Base-by-base conservation (phyloP, 2,797 vertebrate species). In the Gambusia yucatana region DNA sequence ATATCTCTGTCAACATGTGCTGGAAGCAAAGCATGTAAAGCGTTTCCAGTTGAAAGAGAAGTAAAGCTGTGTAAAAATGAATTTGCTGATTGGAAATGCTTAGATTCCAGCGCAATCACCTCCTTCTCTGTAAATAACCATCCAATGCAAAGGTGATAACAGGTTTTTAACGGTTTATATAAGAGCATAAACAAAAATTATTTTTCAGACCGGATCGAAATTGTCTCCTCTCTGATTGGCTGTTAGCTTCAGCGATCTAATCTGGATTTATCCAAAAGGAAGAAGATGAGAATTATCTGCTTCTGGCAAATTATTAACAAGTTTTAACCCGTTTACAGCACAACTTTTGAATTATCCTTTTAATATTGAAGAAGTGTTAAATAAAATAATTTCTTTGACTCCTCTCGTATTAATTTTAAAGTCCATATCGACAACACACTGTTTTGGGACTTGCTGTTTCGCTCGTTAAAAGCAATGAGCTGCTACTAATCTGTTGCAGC, bases 401-500 rank as follows among this genome's bases (percentile, higher is more conserved):
- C 6, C 2, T 43, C 7, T 5, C 41, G 13, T 50, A 75, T 77
- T 47, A 16, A 65, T 75, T 63, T 30, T 63, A 16, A 72, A 72
- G 25, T 69, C 72, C 33, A 39, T 39, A 57, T 72, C 22, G 41
- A 36, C 78, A 61, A 39, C 50, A 47, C 33, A 39, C 25, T 48
- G 75, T 59, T 81, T 86, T 84, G 55, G 75, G 43, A 55, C 50
- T 79, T 13, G 13, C 3, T 52, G 39, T 36, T 57, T 61, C 73
- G 33, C 28, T 81, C 39, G 78, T 80, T 41, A 83, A 75, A 84
- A 80, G 25, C 75, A 44, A 78, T 84, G 39, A 70, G 72, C 89
- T 87, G 81, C 22, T 87, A 94, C 95, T 92, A 96, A 95, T 94
- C 93, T 96, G 87, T 94, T 95, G 90, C 89, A 95, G 93, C 87